phyloP scores from a whole-genome alignment of 2,888 invertebrate genomes.

The Aspidapion aeneum region DNA sequence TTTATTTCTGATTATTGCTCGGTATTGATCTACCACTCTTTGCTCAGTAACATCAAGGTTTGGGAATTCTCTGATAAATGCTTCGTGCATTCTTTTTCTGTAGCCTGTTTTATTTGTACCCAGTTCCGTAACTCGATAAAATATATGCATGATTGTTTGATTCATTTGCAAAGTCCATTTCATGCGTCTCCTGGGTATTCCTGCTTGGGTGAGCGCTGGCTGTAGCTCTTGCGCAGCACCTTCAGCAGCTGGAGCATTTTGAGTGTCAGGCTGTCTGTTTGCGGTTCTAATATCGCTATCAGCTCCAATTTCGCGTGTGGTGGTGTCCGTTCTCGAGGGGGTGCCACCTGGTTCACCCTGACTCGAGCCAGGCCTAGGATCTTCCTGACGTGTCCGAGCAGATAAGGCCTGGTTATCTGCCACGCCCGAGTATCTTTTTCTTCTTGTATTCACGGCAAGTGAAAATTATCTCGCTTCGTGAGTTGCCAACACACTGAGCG shows the following conservation, averaged over 20 bases:
- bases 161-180: conserved; percentile 1
- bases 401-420: no score
- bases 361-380: no score
- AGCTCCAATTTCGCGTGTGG: no score
- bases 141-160: not conserved
- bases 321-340: no score
- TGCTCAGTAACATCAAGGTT: not conserved
- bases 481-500: no score
- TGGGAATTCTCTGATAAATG: not conserved
- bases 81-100: not conserved
- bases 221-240: conserved; percentile 3
- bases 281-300: no score
- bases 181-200: not conserved
- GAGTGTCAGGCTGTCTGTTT: no score
- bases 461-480: no score
- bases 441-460: no score
- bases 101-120: not conserved
- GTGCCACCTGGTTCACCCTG: no score
- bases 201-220: conserved; percentile 2
- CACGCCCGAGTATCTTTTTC: no score
- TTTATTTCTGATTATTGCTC: not conserved
- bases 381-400: no score
- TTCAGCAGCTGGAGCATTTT: not conserved
- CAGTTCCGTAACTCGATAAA: not conserved
- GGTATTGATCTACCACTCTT: conserved; percentile 1